Conservation (phyloP, 2,888 invertebrate species). For the Tenthredo mesomela region DNA sequence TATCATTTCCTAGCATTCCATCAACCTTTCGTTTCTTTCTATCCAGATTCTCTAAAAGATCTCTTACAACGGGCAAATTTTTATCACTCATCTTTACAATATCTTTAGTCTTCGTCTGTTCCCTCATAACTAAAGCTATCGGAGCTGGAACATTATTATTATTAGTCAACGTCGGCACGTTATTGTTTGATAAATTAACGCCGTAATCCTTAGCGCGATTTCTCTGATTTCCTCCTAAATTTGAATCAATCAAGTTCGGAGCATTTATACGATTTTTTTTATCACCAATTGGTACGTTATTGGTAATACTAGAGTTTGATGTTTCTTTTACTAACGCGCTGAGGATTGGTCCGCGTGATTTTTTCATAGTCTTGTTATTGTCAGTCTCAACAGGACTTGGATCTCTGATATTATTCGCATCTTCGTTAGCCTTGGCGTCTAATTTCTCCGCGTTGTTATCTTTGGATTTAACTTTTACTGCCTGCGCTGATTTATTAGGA, state of each 20-base stretch:
- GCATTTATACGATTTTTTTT: not conserved
- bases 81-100: conserved; percentile 57
- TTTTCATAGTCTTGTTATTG: conserved; percentile 38
- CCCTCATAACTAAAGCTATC: conserved; percentile 70
- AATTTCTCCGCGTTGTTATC: conserved; percentile 71
- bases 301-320: conserved; percentile 14
- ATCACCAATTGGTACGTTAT: not conserved
- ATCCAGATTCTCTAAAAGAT: conserved; percentile 68
- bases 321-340: conserved; percentile 10
- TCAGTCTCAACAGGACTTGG: conserved; percentile 60
- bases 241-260: not conserved
- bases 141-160: conserved; percentile 57
- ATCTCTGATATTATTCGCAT: conserved; percentile 62
- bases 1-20: conserved; percentile 31
- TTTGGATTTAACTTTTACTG: conserved; percentile 64
- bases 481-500: not conserved
- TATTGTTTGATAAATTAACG: not conserved
- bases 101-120: conserved; percentile 65
- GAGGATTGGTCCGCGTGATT: conserved; percentile 28
- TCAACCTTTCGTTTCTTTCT: conserved; percentile 68
- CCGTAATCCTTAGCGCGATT: not conserved
- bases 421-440: conserved; percentile 39
- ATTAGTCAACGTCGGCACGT: not conserved
- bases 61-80: conserved; percentile 60
- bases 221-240: not conserved